Evolutionary conservation across 2,888 invertebrate genomes (phyloP).

Genomic region (Carpatolechia fugitivella): DNA sequence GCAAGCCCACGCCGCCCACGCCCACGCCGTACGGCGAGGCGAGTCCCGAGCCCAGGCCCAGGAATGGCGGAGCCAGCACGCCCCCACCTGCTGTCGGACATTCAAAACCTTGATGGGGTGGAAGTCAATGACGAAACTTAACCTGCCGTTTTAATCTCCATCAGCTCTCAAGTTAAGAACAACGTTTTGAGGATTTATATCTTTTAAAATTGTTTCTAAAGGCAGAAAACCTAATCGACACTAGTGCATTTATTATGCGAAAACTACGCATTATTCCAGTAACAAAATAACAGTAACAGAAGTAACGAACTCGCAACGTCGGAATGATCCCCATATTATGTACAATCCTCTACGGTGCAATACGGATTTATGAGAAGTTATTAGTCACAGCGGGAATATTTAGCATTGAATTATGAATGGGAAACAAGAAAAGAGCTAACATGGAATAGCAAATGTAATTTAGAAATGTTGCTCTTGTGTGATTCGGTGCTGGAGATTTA

Average conservation of each 20-base stretch:
- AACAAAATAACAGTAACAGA: constrained; percentile 30
- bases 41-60: constrained; percentile 91
- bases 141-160: too few species aligned
- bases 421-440: constrained; percentile 65
- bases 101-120: background rate
- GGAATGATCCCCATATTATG: constrained; percentile 60
- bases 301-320: constrained; percentile 49
- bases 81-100: constrained; percentile 84
- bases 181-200: too few species aligned
- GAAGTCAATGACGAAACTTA: too few species aligned
- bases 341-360: constrained; percentile 68
- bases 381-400: constrained; percentile 71
- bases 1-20: constrained; percentile 84
- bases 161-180: background rate
- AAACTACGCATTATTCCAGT: constrained; percentile 1
- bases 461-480: constrained; percentile 31
- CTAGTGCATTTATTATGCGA: background rate
- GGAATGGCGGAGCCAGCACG: constrained; percentile 91
- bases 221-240: too few species aligned
- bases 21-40: constrained; percentile 79
- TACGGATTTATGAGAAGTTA: constrained; percentile 70
- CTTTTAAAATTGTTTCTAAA: too few species aligned
- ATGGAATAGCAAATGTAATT: constrained; percentile 48
- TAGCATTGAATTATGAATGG: constrained; percentile 69
- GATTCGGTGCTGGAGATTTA: constrained; percentile 21